Evolutionary conservation across 2,797 vertebrate species (phyloP).

Genomic region (Pelobates cultripes): DNA sequence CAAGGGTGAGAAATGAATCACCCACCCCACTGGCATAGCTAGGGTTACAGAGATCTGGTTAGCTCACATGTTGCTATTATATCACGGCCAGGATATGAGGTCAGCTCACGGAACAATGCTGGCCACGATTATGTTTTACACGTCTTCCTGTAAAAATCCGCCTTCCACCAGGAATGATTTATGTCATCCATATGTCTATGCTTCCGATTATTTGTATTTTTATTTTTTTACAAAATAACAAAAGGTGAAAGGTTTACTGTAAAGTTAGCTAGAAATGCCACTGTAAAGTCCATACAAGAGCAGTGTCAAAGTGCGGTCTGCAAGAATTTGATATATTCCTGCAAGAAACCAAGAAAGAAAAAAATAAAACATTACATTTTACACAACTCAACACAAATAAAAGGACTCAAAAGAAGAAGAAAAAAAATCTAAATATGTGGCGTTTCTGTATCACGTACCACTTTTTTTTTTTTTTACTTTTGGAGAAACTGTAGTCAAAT

Average conservation of each 20-base stretch:
- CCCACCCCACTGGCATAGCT: neutral
- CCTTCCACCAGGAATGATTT: neutral
- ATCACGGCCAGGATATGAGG: slow-evolving; percentile 38
- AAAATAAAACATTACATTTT: too few relatives aligned
- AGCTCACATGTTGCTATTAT: neutral
- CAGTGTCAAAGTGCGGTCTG: too few relatives aligned
- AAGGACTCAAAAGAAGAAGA: too few relatives aligned
- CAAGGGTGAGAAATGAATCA: too few relatives aligned
- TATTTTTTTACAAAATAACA: neutral
- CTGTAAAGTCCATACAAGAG: too few relatives aligned
- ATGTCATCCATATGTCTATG: neutral
- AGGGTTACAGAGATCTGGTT: neutral
- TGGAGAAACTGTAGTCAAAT: too few relatives aligned
- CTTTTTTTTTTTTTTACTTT: too few relatives aligned
- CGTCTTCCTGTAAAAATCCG: slow-evolving; percentile 5
- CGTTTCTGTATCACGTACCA: too few relatives aligned
- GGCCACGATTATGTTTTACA: neutral
- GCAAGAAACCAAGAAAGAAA: too few relatives aligned
- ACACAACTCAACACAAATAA: too few relatives aligned
- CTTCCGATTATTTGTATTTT: neutral
- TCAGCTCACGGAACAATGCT: slow-evolving; percentile 32
- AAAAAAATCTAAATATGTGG: too few relatives aligned
- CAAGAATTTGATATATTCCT: too few relatives aligned
- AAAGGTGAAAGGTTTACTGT: neutral
- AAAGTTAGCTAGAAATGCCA: neutral